Evolutionary conservation across 1,140 invertebrate genomes (phyloP).

Genomic region (Neuroterus valhalla): DNA sequence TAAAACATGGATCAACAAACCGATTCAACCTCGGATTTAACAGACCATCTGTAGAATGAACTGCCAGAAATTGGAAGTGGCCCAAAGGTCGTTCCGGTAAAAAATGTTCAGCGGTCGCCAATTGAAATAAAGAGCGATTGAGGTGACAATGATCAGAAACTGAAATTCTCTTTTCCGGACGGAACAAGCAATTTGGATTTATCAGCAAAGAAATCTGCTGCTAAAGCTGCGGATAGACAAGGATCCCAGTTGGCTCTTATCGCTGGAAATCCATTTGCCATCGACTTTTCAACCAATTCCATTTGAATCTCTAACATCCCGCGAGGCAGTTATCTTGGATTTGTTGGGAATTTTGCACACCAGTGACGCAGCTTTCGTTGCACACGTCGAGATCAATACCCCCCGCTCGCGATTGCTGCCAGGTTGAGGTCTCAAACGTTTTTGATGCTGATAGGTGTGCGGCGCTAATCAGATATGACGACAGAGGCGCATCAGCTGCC

Average conservation of each 20-base stretch:
- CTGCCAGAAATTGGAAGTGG: too few relatives aligned
- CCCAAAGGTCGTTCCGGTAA: not conserved
- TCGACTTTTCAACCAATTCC: slow-evolving; percentile 52
- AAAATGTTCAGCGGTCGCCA: not conserved
- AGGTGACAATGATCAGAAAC: slow-evolving; percentile 5
- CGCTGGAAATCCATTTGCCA: slow-evolving; percentile 30
- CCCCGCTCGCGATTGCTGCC: not conserved
- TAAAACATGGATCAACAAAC: too few relatives aligned
- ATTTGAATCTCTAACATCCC: slow-evolving; percentile 53
- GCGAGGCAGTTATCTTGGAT: slow-evolving; percentile 49
- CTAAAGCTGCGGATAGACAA: not conserved
- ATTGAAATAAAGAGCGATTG: not conserved
- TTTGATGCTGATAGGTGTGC: slow-evolving; percentile 5
- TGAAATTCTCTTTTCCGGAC: not conserved
- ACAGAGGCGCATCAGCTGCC: slow-evolving; percentile 49
- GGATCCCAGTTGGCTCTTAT: not conserved
- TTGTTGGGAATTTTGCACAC: slow-evolving; percentile 36
- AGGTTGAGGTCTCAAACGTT: not conserved
- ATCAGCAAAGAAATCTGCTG: not conserved
- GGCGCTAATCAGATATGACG: slow-evolving; percentile 42
- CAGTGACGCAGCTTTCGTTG: not conserved
- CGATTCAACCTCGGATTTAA: too few relatives aligned
- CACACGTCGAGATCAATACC: not conserved
- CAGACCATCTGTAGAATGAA: too few relatives aligned
- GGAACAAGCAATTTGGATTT: not conserved